phyloP scores from a whole-genome alignment of 2,888 invertebrate genomes.

The Crocallis elinguaria region DNA sequence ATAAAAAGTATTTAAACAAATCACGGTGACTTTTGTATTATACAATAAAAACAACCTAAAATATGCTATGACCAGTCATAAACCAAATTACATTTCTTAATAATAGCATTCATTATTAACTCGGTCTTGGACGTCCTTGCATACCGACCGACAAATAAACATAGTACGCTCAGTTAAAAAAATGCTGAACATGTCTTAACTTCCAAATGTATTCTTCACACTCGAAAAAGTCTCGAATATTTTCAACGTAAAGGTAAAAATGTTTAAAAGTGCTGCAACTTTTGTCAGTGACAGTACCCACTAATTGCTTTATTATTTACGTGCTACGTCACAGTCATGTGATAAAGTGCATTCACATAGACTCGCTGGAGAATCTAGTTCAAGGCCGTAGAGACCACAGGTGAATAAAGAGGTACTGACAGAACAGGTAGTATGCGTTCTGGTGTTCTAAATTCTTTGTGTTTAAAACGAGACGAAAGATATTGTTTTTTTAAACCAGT shows the following conservation, averaged over 20 bases:
- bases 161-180: too few relatives aligned
- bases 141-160: slow-evolving; percentile 25
- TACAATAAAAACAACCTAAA: background rate
- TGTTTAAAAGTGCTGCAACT: too few relatives aligned
- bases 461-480: too few relatives aligned
- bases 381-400: slow-evolving; percentile 39
- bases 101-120: slow-evolving; percentile 12
- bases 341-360: slow-evolving; percentile 43
- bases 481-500: too few relatives aligned
- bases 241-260: too few relatives aligned
- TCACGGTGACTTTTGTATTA: too few relatives aligned
- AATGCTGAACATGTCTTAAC: too few relatives aligned
- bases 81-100: slow-evolving; percentile 8
- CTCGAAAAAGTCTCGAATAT: too few relatives aligned
- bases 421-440: background rate
- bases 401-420: background rate
- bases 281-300: too few relatives aligned
- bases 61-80: background rate
- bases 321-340: slow-evolving; percentile 39
- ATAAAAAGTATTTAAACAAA: too few relatives aligned
- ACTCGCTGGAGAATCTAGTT: slow-evolving; percentile 43
- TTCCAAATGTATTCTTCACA: too few relatives aligned
- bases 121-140: slow-evolving; percentile 29
- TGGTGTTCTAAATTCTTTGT: background rate
- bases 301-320: slow-evolving; percentile 38